These are phyloP conservation scores for Drosophila sordidapex DNA, from an alignment of 2,888 invertebrate species.

Conservation along the genomic window DNA sequence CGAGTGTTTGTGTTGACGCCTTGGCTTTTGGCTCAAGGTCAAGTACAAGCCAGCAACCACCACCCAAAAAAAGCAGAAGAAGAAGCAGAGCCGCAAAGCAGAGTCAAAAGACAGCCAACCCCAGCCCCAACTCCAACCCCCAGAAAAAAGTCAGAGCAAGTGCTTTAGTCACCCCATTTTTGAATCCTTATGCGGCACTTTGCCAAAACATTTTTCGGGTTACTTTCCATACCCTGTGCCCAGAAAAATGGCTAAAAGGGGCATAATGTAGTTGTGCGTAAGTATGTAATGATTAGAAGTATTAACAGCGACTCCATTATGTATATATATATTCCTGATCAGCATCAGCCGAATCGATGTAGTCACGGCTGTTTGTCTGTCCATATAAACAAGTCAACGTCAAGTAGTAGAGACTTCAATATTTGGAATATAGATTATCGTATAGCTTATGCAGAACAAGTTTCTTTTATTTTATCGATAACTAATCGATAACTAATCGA, in stretches of 20 bases:
- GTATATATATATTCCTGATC: not conserved
- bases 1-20: slow-evolving; percentile 48
- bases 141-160: slow-evolving; percentile 18
- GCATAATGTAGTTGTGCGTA: not conserved
- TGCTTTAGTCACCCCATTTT: slow-evolving; percentile 29
- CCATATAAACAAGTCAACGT: not conserved
- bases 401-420: too few relatives aligned
- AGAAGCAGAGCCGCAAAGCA: slow-evolving; percentile 30
- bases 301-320: not conserved
- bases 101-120: slow-evolving; percentile 52
- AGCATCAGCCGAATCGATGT: not conserved
- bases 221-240: slow-evolving; percentile 38
- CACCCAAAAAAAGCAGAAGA: slow-evolving; percentile 25
- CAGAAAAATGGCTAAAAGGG: not conserved
- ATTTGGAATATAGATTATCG: not conserved
- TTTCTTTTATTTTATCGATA: not conserved
- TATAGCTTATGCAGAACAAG: not conserved
- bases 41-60: slow-evolving; percentile 70
- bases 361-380: not conserved
- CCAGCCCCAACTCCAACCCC: slow-evolving; percentile 9
- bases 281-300: not conserved
- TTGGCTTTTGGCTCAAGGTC: slow-evolving; percentile 74
- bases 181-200: slow-evolving; percentile 68
- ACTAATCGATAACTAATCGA: not conserved
- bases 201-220: slow-evolving; percentile 67